Conservation (phyloP, 2,797 vertebrate genomes). For the Antennarius maculatus region DNA sequence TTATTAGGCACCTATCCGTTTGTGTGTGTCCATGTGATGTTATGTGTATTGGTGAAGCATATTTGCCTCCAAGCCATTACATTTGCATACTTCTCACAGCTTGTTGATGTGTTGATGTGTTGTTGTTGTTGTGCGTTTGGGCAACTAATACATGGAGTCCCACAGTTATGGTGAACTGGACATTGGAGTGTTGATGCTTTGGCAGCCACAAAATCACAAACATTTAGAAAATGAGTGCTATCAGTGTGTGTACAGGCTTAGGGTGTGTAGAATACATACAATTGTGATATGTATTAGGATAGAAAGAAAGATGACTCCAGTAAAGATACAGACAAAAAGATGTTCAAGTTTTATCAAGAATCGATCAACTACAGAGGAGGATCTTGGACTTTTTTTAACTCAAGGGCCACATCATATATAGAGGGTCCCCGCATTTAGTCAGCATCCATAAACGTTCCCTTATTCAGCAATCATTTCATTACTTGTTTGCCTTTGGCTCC, state of each 20-base stretch:
- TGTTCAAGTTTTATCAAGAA: too few species aligned
- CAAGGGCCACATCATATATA: too few species aligned
- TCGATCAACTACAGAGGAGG: too few species aligned
- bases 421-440: too few species aligned
- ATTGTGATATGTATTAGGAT: too few species aligned
- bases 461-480: too few species aligned
- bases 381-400: too few species aligned
- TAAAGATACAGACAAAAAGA: too few species aligned
- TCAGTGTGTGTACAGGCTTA: constrained; percentile 27
- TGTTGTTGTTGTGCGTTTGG: constrained; percentile 56
- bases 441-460: too few species aligned
- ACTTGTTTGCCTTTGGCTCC: too few species aligned
- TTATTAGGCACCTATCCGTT: constrained; percentile 60
- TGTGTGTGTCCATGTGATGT: constrained; percentile 67
- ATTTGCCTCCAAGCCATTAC: constrained; percentile 72
- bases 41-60: constrained; percentile 73
- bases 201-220: constrained; percentile 57
- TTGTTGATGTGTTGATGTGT: constrained; percentile 37
- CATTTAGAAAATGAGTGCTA: constrained; percentile 30
- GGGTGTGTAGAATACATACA: not conserved
- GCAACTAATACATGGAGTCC: constrained; percentile 65
- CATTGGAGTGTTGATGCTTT: constrained; percentile 57
- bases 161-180: constrained; percentile 52
- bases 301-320: too few species aligned
- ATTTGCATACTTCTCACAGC: constrained; percentile 79